Evolutionary conservation across 2,888 invertebrate species (phyloP).

Genomic region (Chrysopilus asiliformis): DNA sequence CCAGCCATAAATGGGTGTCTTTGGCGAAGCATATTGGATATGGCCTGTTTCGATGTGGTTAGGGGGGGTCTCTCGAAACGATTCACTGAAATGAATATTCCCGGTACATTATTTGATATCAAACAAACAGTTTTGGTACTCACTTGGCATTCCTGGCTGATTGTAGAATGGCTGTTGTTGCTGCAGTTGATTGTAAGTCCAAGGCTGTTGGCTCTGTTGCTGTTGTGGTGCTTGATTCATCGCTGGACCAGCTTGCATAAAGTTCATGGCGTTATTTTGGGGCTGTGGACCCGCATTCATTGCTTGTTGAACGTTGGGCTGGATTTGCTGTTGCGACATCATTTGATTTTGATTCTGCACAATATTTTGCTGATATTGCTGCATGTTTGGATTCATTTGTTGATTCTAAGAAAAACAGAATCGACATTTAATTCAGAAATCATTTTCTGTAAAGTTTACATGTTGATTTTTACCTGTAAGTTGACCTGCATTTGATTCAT

Average conservation of each 20-base stretch:
- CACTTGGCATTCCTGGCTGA: constrained; percentile 30
- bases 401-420: constrained; percentile 2
- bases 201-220: constrained; percentile 32
- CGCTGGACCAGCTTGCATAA: constrained; percentile 28
- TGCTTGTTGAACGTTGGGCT: constrained; percentile 29
- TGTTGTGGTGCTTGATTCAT: constrained; percentile 37
- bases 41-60: constrained; percentile 70
- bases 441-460: background rate
- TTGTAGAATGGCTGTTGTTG: constrained; percentile 25
- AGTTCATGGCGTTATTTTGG: constrained; percentile 29
- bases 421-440: background rate
- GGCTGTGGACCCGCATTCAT: constrained; percentile 24
- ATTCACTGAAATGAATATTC: too few relatives aligned
- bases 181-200: constrained; percentile 29
- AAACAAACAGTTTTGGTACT: constrained; percentile 19
- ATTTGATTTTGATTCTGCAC: constrained; percentile 33
- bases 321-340: constrained; percentile 34
- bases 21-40: constrained; percentile 72
- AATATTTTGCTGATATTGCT: constrained; percentile 31
- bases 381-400: constrained; percentile 37
- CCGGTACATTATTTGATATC: too few relatives aligned
- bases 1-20: constrained; percentile 45
- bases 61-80: constrained; percentile 38
- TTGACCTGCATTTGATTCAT: constrained; percentile 27
- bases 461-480: background rate